A percentile compares a stretch with the other conserved stretches of the same genome.
phyloP scores from a whole-genome alignment of 1,140 invertebrate genomes.

The Hycleus phaleratus region DNA sequence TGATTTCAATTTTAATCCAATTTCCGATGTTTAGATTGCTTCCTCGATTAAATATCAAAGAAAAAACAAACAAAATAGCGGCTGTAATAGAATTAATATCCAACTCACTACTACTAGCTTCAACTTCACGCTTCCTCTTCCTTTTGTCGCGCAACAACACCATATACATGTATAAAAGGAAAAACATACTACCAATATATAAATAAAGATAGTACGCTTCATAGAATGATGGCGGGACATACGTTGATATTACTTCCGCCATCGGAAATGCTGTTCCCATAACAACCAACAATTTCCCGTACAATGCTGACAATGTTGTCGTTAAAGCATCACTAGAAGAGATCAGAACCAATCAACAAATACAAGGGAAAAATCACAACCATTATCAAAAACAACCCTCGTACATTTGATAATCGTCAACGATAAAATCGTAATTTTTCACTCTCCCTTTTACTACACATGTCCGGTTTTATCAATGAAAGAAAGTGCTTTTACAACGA shows the following conservation, averaged over 20 bases:
- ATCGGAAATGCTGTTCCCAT: conserved; percentile 92
- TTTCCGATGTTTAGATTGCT: neutral
- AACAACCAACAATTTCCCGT: conserved; percentile 88
- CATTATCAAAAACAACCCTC: too few relatives aligned
- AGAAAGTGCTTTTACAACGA: too few relatives aligned
- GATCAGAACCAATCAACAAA: neutral
- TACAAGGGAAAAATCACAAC: too few relatives aligned
- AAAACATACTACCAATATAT: conserved; percentile 83
- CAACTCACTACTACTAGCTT: conserved; percentile 14
- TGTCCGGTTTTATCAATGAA: too few relatives aligned
- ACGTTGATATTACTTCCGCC: conserved; percentile 85
- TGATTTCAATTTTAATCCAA: too few relatives aligned
- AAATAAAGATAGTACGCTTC: conserved; percentile 87
- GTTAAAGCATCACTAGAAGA: conserved; percentile 67
- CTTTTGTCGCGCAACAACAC: conserved; percentile 58
- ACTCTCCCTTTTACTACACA: too few relatives aligned
- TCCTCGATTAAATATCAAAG: neutral
- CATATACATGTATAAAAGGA: conserved; percentile 77
- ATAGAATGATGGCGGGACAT: conserved; percentile 83
- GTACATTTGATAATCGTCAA: too few relatives aligned
- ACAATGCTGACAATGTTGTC: conserved; percentile 81
- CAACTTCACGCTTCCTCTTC: conserved; percentile 29
- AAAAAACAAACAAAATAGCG: neutral
- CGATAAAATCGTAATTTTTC: too few relatives aligned
- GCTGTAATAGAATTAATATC: neutral